phyloP scores from a whole-genome alignment of 2,888 invertebrate genomes.

The Fragum whitleyi region DNA sequence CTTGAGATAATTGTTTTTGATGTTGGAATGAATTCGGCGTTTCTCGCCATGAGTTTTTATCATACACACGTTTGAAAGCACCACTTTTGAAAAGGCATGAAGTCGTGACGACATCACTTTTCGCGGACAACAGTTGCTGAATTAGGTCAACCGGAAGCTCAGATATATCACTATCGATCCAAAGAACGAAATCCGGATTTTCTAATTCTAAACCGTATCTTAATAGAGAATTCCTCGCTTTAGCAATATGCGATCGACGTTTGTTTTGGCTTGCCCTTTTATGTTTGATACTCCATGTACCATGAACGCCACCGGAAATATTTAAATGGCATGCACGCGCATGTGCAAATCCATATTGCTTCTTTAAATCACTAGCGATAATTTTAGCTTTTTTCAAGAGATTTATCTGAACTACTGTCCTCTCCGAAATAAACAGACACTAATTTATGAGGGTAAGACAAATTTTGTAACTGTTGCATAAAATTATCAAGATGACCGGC shows the following conservation, averaged over 20 bases:
- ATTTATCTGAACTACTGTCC: conserved; percentile 80
- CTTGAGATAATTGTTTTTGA: conserved; percentile 63
- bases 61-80: conserved; percentile 69
- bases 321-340: conserved; percentile 75
- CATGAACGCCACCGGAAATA: conserved; percentile 67
- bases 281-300: conserved; percentile 73
- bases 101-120: conserved; percentile 77
- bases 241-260: conserved; percentile 78
- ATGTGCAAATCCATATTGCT: conserved; percentile 67
- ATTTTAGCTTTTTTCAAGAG: conserved; percentile 69
- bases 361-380: conserved; percentile 65
- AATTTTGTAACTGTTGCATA: conserved; percentile 68
- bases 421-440: conserved; percentile 81
- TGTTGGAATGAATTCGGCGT: conserved; percentile 73
- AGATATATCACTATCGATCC: conserved; percentile 81
- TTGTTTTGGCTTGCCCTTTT: conserved; percentile 68
- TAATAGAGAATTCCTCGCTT: conserved; percentile 77
- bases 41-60: conserved; percentile 83
- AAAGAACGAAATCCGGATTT: conserved; percentile 77
- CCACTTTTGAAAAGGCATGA: conserved; percentile 74
- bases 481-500: conserved; percentile 69
- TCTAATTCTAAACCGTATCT: conserved; percentile 65
- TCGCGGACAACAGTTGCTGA: conserved; percentile 77
- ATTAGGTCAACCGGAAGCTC: conserved; percentile 77
- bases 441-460: conserved; percentile 79